Evolutionary conservation across 2,113 vertebrate species (phyloP), one percentile per base, ranked within the genome.

Genomic region (Gavia stellata): DNA sequence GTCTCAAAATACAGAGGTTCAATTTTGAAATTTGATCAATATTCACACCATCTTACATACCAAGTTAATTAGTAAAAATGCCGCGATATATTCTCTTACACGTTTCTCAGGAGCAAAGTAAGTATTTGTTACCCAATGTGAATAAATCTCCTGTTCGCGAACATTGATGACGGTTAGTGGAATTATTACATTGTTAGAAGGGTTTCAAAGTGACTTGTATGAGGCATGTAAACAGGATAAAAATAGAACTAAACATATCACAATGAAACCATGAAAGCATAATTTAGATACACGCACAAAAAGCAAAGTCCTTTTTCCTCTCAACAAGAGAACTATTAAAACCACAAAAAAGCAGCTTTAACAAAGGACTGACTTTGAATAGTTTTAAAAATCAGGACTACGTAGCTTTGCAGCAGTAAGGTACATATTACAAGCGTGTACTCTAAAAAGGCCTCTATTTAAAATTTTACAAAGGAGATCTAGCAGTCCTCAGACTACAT

Each of bases 11-110:
- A 86, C 50, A 92, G 68, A 97, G 79, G 93, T 80, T 96, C 73
- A 71, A 36, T 94, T 96, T 74, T 81, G 83, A 96, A 97, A 95
- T 96, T 24, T 91, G 81, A 97, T 97, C 95, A 93, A 94, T 97
- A 97, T 88, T 95, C 88, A 92, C 83, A 81, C 47, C 56, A 84
- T 81, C 70, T 94, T 87, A 77, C 33, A 88, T 81, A 88, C 85
- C 40, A 95, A 92, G 93, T 78, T 93, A 96, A 86, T 16, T 81
- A 80, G 79, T 80, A 92, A 97, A 97, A 97, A 95, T 61, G 36
- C 36, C 81, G 62, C 38, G 13, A 84, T 61, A 92, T 45, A 82
- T 49, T 96, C 78, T 92, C 94, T 65, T 36, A 87, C 70, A 93
- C 72, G 47, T 66, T 96, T 96, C 79, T 70, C 25, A 95, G 77